Evolutionary conservation across 2,797 vertebrate species (phyloP).

Genomic region (Mallotus villosus): DNA sequence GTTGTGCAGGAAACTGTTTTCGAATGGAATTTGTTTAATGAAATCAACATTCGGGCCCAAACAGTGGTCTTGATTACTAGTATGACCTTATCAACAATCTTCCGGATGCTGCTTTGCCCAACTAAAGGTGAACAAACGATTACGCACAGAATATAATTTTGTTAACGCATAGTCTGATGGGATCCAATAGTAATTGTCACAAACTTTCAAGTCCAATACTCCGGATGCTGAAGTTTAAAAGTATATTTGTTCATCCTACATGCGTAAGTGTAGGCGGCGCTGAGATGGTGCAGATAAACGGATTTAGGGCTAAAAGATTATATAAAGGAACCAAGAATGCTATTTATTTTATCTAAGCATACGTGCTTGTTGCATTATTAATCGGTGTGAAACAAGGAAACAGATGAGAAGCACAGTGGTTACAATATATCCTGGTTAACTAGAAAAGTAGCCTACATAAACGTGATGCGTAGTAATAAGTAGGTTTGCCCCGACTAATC

Average conservation of each 20-base stretch:
- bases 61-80: not conserved
- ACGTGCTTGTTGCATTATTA: slow-evolving; percentile 12
- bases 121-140: not conserved
- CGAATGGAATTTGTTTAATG: not conserved
- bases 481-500: not conserved
- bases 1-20: slow-evolving; percentile 1
- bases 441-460: not conserved
- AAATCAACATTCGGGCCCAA: not conserved
- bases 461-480: slow-evolving; percentile 1
- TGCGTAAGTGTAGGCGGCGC: slow-evolving; percentile 22
- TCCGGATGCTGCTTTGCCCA: not conserved
- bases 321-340: slow-evolving; percentile 55
- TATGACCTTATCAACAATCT: not conserved
- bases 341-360: not conserved
- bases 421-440: not conserved
- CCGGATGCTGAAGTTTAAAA: not conserved
- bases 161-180: too few relatives aligned
- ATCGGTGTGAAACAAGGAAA: slow-evolving; percentile 35
- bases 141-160: not conserved
- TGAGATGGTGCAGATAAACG: slow-evolving; percentile 46
- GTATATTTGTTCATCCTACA: not conserved
- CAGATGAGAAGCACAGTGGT: slow-evolving; percentile 4
- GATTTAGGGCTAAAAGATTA: slow-evolving; percentile 65
- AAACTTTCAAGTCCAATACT: not conserved
- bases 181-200: not conserved